Percentiles rank a stretch among this genome's conserved stretches.
Evolutionary conservation across 1,140 invertebrate genomes (phyloP).

Genomic region (Adelges cooleyi): DNA sequence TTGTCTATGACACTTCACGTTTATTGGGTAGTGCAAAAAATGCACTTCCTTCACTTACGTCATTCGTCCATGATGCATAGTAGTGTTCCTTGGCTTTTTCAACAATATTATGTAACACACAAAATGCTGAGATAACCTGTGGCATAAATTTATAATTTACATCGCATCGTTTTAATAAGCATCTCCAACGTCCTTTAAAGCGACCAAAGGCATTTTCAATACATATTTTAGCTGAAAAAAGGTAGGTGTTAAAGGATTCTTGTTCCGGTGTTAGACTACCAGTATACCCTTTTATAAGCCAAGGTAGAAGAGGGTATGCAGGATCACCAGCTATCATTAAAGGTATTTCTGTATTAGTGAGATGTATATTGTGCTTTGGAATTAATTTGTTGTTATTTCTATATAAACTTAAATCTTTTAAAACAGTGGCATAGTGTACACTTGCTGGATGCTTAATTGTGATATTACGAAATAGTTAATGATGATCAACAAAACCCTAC

Average conservation of each 20-base stretch:
- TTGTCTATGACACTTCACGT: background rate
- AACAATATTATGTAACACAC: background rate
- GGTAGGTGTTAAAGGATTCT: background rate
- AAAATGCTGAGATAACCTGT: background rate
- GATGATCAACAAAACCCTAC: background rate
- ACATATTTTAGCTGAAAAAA: background rate
- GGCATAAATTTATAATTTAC: slow-evolving; percentile 2
- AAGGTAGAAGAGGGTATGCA: background rate
- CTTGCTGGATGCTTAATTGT: slow-evolving; percentile 4
- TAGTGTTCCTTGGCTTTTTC: background rate
- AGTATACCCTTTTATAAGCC: background rate
- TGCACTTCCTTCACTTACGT: background rate
- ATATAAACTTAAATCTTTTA: background rate
- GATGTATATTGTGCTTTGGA: background rate
- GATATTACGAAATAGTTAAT: slow-evolving; percentile 6
- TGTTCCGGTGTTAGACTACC: background rate
- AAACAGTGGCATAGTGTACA: background rate
- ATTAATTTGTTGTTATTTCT: background rate
- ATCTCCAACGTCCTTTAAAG: background rate
- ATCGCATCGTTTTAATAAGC: background rate
- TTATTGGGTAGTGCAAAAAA: background rate
- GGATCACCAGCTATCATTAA: background rate
- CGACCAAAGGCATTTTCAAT: slow-evolving; percentile 2
- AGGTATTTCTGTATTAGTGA: background rate
- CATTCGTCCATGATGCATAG: background rate